phyloP scores from a whole-genome alignment of 2,113 vertebrate species.

The Crotalus helleri region DNA sequence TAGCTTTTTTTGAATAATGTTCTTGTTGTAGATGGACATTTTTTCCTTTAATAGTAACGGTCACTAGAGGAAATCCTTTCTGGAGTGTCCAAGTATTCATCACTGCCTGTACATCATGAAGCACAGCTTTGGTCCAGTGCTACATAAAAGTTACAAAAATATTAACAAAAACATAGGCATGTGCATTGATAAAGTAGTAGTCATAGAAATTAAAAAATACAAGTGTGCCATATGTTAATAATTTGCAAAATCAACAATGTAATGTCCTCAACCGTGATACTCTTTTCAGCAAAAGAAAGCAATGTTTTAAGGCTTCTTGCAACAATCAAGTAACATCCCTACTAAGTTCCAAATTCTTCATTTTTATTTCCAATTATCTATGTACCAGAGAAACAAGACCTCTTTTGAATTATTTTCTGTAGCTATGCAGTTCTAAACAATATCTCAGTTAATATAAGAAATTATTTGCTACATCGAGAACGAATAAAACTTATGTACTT shows the following conservation, averaged over 20 bases:
- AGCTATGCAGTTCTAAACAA: background rate
- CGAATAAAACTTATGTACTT: background rate
- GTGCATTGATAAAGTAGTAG: accelerated
- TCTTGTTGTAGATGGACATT: slow-evolving; percentile 81
- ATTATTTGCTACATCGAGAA: background rate
- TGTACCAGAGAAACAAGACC: background rate
- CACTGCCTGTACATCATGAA: slow-evolving; percentile 77
- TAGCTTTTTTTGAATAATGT: slow-evolving; percentile 72
- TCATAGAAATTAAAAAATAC: background rate
- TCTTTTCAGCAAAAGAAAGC: background rate
- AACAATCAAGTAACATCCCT: background rate
- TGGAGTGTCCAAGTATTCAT: slow-evolving; percentile 93
- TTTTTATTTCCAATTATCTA: background rate
- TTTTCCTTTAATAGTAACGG: slow-evolving; percentile 76
- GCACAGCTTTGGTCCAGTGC: slow-evolving; percentile 76
- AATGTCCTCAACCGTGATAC: background rate
- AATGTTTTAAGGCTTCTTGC: background rate
- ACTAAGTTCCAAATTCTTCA: background rate
- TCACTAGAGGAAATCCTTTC: slow-evolving; percentile 87
- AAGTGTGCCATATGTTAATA: background rate
- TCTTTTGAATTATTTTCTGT: background rate
- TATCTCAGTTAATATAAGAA: background rate
- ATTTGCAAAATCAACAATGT: background rate
- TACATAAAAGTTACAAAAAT: slow-evolving; percentile 28
- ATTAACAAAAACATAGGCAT: background rate